Evolutionary conservation across 2,888 invertebrate genomes (phyloP).

Genomic region (Spodoptera picta): DNA sequence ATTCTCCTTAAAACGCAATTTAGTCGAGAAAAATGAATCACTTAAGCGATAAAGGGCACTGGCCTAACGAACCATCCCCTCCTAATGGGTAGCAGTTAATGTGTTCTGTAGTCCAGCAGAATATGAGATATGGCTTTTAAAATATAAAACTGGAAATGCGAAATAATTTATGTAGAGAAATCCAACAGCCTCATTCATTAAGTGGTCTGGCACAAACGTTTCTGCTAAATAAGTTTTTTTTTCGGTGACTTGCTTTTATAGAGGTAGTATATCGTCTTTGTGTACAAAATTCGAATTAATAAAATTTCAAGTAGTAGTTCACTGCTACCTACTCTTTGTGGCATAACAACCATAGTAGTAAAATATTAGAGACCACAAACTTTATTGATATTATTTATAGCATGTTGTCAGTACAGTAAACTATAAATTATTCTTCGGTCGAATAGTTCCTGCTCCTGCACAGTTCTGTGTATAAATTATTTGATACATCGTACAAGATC

Average conservation of each 20-base stretch:
- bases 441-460: conserved; percentile 29
- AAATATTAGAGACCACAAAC: no score
- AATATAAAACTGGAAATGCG: no score
- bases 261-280: no score
- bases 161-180: no score
- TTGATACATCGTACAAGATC: conserved; percentile 36
- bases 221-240: no score
- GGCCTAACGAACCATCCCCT: conserved; percentile 36
- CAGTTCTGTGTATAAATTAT: conserved; percentile 11
- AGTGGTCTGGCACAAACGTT: no score
- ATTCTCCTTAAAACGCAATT: conserved; percentile 40
- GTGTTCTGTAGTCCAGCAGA: conserved; percentile 23
- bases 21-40: conserved; percentile 48
- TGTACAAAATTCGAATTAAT: no score
- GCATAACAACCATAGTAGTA: no score
- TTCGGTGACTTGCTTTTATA: no score
- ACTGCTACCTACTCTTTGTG: no score
- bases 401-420: conserved; percentile 19
- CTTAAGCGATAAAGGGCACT: conserved; percentile 30
- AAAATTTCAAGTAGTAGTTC: no score
- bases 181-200: no score
- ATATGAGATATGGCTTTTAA: conserved; percentile 22
- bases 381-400: not conserved
- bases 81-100: conserved; percentile 40
- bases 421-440: conserved; percentile 23